Percentiles rank a stretch among this genome's conserved stretches.
Evolutionary conservation across 2,888 invertebrate species (phyloP).

Genomic region (Chorisops tibialis): DNA sequence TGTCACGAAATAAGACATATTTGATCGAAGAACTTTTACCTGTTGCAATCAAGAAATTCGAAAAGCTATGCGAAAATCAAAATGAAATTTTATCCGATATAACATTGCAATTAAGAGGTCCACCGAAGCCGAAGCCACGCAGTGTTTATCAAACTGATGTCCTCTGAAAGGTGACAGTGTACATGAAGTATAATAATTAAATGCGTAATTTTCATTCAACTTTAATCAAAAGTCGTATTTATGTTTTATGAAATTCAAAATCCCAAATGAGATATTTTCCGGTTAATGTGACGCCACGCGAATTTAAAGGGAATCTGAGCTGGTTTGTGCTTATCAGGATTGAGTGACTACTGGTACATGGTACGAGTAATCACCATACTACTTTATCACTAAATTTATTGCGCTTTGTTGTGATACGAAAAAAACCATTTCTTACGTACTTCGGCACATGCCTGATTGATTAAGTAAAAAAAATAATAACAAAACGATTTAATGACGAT

Average conservation of each 20-base stretch:
- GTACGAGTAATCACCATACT: not conserved
- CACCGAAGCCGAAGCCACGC: constrained; percentile 49
- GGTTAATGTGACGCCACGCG: not conserved
- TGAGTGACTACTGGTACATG: constrained; percentile 15
- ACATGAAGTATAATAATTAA: too few species aligned
- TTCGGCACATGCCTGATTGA: too few species aligned
- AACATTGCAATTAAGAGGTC: constrained; percentile 40
- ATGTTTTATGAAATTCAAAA: too few species aligned
- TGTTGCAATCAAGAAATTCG: constrained; percentile 47
- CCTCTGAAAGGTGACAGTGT: constrained; percentile 38
- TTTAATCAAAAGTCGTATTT: too few species aligned
- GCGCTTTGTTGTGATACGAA: constrained; percentile 6
- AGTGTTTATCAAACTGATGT: constrained; percentile 52
- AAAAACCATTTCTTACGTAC: too few species aligned
- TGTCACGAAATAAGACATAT: constrained; percentile 48
- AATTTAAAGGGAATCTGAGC: not conserved
- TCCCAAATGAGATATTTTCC: too few species aligned
- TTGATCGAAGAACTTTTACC: constrained; percentile 48
- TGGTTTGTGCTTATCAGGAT: not conserved
- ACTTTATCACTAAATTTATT: not conserved
- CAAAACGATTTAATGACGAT: too few species aligned
- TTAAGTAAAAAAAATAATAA: too few species aligned
- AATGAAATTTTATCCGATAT: constrained; percentile 43
- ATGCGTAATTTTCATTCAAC: too few species aligned
- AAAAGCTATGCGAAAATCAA: constrained; percentile 43